A percentile compares a stretch with the other conserved stretches of the same genome.
Conservation (phyloP, 2,888 invertebrate genomes). For the Pseudeuparius sepicola region DNA sequence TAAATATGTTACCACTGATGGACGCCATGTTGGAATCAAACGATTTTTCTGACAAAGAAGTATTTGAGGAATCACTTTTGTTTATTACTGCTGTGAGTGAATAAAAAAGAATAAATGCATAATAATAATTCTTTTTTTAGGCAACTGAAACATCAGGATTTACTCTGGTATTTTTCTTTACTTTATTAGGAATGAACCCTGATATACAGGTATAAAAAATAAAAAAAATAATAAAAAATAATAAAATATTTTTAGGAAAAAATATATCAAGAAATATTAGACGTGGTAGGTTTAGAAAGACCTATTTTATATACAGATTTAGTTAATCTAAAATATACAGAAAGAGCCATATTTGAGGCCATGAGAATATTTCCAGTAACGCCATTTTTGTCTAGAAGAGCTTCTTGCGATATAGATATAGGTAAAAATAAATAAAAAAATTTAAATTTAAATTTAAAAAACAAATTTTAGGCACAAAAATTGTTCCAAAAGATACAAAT, state of each 20-base stretch:
- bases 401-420: constrained; percentile 16
- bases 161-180: too few relatives aligned
- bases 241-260: constrained; percentile 19
- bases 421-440: constrained; percentile 14
- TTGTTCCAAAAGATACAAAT: constrained; percentile 18
- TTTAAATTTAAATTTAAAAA: not conserved
- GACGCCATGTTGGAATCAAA: too few relatives aligned
- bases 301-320: constrained; percentile 18
- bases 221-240: too few relatives aligned
- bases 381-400: constrained; percentile 16
- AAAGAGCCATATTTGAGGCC: constrained; percentile 18
- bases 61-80: too few relatives aligned
- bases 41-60: too few relatives aligned
- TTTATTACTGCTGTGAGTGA: too few relatives aligned
- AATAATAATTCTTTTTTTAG: too few relatives aligned
- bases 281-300: constrained; percentile 14
- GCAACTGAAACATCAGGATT: too few relatives aligned
- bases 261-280: constrained; percentile 20
- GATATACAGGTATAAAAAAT: too few relatives aligned
- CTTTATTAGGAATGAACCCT: too few relatives aligned
- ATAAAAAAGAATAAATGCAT: too few relatives aligned
- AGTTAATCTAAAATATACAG: constrained; percentile 20
- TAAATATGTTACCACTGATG: too few relatives aligned
- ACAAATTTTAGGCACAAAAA: constrained; percentile 16
- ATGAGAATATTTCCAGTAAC: constrained; percentile 20